These are phyloP conservation scores for Drosophila guanche DNA, from an alignment of 1,140 invertebrate genomes.

Conservation along the genomic window DNA sequence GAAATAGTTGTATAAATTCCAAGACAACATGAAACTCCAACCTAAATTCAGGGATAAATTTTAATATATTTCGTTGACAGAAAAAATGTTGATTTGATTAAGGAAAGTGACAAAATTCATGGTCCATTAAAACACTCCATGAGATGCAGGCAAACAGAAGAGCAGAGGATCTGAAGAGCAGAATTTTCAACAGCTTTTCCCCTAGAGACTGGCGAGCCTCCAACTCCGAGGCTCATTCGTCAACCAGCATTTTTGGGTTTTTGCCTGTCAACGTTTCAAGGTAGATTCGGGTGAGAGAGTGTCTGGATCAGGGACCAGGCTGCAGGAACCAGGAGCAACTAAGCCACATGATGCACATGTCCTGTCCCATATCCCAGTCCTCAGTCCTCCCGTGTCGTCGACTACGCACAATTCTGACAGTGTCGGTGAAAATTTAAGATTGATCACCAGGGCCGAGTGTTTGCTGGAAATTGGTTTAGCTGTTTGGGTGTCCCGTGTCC, in stretches of 20 bases:
- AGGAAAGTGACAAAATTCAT: slow-evolving; percentile 61
- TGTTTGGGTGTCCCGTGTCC: slow-evolving; percentile 39
- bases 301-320: slow-evolving; percentile 30
- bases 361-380: no score
- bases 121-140: slow-evolving; percentile 59
- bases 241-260: slow-evolving; percentile 67
- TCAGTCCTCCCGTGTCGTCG: slow-evolving; percentile 63
- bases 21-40: no score
- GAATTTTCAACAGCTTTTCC: slow-evolving; percentile 30
- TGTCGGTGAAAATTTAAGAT: slow-evolving; percentile 83
- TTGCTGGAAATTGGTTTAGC: slow-evolving; percentile 64
- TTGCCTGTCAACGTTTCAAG: slow-evolving; percentile 67
- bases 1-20: no score
- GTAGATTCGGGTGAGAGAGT: slow-evolving; percentile 31
- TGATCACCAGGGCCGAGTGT: slow-evolving; percentile 78
- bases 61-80: no score
- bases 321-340: slow-evolving; percentile 11
- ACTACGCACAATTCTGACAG: slow-evolving; percentile 79
- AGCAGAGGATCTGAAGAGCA: no score
- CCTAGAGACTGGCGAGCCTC: slow-evolving; percentile 35
- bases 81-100: slow-evolving; percentile 42
- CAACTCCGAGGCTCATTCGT: slow-evolving; percentile 58
- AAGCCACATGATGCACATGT: slow-evolving; percentile 65
- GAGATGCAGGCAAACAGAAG: slow-evolving; percentile 17
- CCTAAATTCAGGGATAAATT: no score